phyloP scores from a whole-genome alignment of 2,113 vertebrate genomes.

The Cyanoderma ruficeps region DNA sequence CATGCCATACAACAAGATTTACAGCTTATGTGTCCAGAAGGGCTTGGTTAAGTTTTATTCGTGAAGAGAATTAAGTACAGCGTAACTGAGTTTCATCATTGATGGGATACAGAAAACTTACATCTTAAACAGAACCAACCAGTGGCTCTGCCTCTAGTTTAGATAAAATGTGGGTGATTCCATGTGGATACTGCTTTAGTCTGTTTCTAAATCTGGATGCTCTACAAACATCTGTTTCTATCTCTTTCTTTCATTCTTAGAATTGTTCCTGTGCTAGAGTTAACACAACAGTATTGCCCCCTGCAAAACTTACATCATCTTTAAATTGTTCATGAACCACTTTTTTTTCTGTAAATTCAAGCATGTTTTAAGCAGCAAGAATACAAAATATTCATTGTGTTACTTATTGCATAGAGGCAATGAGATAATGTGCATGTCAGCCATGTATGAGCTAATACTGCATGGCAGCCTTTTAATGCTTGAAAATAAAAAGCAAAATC shows the following conservation, averaged over 20 bases:
- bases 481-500: neutral
- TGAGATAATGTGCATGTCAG: neutral
- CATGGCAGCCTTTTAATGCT: neutral
- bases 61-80: neutral
- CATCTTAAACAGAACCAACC: neutral
- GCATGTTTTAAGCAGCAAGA: neutral
- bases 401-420: neutral
- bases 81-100: neutral
- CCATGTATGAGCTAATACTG: neutral
- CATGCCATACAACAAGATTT: neutral
- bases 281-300: neutral
- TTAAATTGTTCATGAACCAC: neutral
- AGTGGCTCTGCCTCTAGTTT: neutral
- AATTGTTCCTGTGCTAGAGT: neutral
- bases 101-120: neutral
- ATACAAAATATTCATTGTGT: neutral
- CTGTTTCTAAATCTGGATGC: neutral
- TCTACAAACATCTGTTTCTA: neutral
- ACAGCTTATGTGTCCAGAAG: neutral
- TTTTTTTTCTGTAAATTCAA: neutral
- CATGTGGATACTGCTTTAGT: neutral
- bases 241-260: neutral
- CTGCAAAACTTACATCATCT: neutral
- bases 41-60: neutral
- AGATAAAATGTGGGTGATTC: neutral